Conservation (phyloP, 2,797 vertebrate species). For the Calcarius lapponicus region DNA sequence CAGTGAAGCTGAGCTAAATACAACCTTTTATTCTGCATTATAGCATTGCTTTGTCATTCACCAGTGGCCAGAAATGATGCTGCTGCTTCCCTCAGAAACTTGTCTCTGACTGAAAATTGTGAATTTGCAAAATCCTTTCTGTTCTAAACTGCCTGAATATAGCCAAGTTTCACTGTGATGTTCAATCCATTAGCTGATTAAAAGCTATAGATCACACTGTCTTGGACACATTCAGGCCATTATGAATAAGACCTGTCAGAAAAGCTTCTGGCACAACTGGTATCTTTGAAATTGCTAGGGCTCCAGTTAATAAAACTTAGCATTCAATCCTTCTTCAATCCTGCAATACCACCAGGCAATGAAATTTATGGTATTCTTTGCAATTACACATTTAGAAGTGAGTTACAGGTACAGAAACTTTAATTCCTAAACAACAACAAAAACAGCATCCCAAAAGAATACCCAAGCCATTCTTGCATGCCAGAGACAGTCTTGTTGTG, state of each 20-base stretch:
- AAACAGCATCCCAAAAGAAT: background rate
- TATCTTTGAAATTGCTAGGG: constrained; percentile 67
- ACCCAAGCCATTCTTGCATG: background rate
- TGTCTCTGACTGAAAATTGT: background rate
- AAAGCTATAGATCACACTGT: constrained; percentile 72
- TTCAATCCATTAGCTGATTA: constrained; percentile 76
- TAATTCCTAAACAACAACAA: background rate
- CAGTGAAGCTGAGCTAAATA: background rate
- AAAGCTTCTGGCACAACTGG: constrained; percentile 53
- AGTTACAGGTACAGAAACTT: background rate
- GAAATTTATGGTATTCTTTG: constrained; percentile 47
- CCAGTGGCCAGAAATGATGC: background rate
- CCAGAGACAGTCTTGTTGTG: background rate
- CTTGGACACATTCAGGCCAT: constrained; percentile 59
- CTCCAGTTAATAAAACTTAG: constrained; percentile 74
- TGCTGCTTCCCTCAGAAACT: constrained; percentile 29
- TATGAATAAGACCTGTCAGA: constrained; percentile 70
- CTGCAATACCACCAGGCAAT: constrained; percentile 21
- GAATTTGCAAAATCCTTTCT: constrained; percentile 54
- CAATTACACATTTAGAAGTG: constrained; percentile 62
- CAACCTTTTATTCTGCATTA: background rate
- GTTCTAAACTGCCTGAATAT: constrained; percentile 42
- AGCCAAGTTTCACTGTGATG: constrained; percentile 29
- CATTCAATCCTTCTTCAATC: constrained; percentile 35
- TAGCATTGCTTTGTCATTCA: constrained; percentile 34